phyloP scores from a whole-genome alignment of 2,113 vertebrate species.

The Chionodraco myersi region DNA sequence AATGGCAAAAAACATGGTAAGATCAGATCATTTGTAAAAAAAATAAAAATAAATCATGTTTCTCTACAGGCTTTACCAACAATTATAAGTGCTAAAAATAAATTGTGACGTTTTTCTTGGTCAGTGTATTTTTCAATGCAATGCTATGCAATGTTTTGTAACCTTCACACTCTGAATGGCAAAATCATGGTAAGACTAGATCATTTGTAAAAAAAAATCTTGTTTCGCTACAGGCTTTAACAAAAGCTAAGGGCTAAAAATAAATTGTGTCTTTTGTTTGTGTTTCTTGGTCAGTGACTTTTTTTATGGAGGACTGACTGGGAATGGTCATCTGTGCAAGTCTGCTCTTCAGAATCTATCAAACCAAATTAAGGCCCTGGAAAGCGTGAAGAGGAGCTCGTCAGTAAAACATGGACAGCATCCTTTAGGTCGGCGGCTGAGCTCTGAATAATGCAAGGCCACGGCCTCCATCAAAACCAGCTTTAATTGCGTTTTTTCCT shows the following conservation, averaged over 20 bases:
- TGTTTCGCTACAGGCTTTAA: too few species aligned
- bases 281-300: neutral
- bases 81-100: constrained; percentile 7
- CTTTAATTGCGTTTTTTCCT: constrained; percentile 60
- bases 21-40: too few species aligned
- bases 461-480: constrained; percentile 59
- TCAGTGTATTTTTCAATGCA: too few species aligned
- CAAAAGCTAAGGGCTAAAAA: neutral
- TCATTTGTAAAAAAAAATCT: too few species aligned
- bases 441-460: constrained; percentile 69
- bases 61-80: neutral
- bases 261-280: constrained; percentile 2
- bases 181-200: too few species aligned
- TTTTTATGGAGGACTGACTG: neutral
- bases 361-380: constrained; percentile 23
- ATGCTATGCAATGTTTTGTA: too few species aligned
- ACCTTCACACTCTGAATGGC: too few species aligned
- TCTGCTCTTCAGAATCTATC: constrained; percentile 30
- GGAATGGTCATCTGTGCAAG: neutral
- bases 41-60: neutral
- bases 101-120: too few species aligned
- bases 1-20: neutral
- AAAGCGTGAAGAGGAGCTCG: constrained; percentile 25
- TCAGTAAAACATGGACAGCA: constrained; percentile 64
- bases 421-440: constrained; percentile 36